These are phyloP conservation scores for Pipistrellus nathusii DNA, from an alignment of 2,797 vertebrate genomes.

Conservation along the genomic window DNA sequence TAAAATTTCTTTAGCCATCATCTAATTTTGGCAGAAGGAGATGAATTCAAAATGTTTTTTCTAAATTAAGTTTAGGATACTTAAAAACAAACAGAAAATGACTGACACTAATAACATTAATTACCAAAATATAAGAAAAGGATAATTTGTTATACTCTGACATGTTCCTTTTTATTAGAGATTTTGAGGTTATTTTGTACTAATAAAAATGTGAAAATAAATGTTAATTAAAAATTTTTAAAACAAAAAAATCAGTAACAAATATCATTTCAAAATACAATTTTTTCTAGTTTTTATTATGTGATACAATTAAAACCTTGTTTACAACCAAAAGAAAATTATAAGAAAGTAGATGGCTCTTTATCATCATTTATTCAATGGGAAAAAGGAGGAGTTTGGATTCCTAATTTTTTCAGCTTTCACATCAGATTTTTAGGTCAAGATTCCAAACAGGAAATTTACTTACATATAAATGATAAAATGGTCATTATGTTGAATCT, in stretches of 20 bases:
- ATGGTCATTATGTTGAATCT: neutral
- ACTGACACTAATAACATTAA: neutral
- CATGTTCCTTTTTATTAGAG: neutral
- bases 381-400: neutral
- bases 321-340: conserved; percentile 35
- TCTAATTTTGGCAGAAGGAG: neutral
- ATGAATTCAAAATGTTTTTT: neutral
- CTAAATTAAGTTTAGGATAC: conserved; percentile 20
- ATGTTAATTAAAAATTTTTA: neutral
- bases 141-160: neutral
- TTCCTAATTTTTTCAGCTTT: conserved; percentile 11
- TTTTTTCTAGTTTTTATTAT: conserved; percentile 35
- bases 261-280: neutral
- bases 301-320: neutral
- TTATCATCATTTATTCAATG: conserved; percentile 13
- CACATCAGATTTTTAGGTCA: neutral
- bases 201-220: conserved; percentile 46
- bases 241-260: neutral
- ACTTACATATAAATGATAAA: conserved; percentile 36
- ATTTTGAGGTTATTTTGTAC: neutral
- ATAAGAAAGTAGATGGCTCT: neutral
- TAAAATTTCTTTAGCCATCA: conserved; percentile 4
- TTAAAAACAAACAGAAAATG: conserved; percentile 25
- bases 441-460: conserved; percentile 21
- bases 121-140: conserved; percentile 15